phyloP scores from a whole-genome alignment of 2,797 vertebrate species.

The Hapalemur alaotrensis region DNA sequence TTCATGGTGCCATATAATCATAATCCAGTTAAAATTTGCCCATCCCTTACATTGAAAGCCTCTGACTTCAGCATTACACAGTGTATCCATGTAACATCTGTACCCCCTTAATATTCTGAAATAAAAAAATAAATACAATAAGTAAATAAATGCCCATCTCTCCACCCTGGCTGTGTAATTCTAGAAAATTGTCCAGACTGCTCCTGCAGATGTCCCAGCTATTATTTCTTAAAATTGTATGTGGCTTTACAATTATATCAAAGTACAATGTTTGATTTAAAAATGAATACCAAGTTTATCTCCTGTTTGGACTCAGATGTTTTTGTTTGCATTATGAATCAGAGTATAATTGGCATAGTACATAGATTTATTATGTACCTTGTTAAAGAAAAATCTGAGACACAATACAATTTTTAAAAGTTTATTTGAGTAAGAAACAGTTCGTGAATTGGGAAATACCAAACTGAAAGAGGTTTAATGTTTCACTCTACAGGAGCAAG shows the following conservation, averaged over 20 bases:
- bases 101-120: too few relatives aligned
- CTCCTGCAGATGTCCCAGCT: not conserved
- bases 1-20: not conserved
- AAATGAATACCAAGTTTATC: not conserved
- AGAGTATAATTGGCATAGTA: not conserved
- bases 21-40: not conserved
- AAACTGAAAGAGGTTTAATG: not conserved
- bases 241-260: not conserved
- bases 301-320: not conserved
- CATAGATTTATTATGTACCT: not conserved
- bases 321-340: not conserved
- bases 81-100: too few relatives aligned
- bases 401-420: not conserved
- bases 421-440: not conserved
- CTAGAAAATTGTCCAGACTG: not conserved
- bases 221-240: not conserved
- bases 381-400: not conserved
- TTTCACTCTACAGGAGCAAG: not conserved
- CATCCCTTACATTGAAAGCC: too few relatives aligned
- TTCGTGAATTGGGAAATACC: not conserved
- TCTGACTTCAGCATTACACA: too few relatives aligned
- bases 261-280: not conserved
- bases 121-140: too few relatives aligned
- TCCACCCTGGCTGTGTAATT: not conserved
- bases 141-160: not conserved